Percentiles rank a stretch among this genome's conserved stretches.
Evolutionary conservation across 2,888 invertebrate genomes (phyloP).

Genomic region (Acrocera orbiculus): DNA sequence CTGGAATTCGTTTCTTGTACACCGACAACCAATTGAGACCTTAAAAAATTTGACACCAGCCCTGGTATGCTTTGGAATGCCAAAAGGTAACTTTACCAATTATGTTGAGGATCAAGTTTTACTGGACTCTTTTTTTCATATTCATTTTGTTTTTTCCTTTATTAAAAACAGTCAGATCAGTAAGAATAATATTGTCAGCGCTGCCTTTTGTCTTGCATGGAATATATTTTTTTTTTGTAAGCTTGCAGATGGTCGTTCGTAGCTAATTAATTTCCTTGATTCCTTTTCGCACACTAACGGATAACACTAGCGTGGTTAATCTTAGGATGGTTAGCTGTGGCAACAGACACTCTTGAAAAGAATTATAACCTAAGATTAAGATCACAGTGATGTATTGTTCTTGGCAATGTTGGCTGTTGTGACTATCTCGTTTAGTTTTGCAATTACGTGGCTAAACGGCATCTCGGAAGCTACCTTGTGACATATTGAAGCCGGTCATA

Average conservation of each 20-base stretch:
- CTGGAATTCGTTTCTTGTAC: conserved; percentile 10
- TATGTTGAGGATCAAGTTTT: conserved; percentile 7
- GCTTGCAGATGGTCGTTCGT: too few species aligned
- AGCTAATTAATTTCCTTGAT: conserved; percentile 12
- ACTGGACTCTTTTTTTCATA: conserved; percentile 2
- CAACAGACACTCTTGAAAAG: conserved; percentile 7
- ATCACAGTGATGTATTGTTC: conserved; percentile 13
- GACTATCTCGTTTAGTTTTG: conserved; percentile 11
- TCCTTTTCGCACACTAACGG: conserved; percentile 6
- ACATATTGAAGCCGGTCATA: conserved; percentile 8
- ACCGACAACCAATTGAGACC: conserved; percentile 12
- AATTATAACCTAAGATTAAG: conserved; percentile 10
- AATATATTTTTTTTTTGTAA: background rate
- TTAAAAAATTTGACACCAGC: conserved; percentile 13
- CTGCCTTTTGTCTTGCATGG: background rate
- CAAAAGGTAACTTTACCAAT: conserved; percentile 12
- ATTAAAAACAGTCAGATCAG: conserved; percentile 1
- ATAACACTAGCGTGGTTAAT: conserved; percentile 3
- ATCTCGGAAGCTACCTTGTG: conserved; percentile 12
- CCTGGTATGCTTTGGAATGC: conserved; percentile 11
- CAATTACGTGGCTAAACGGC: conserved; percentile 13
- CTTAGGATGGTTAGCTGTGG: conserved; percentile 5
- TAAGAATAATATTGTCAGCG: too few species aligned
- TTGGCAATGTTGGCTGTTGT: conserved; percentile 7
- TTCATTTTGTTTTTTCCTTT: conserved; percentile 3